Evolutionary conservation across 2,113 vertebrate species (phyloP).

Genomic region (Sinocyclocheilus maitianheensis): DNA sequence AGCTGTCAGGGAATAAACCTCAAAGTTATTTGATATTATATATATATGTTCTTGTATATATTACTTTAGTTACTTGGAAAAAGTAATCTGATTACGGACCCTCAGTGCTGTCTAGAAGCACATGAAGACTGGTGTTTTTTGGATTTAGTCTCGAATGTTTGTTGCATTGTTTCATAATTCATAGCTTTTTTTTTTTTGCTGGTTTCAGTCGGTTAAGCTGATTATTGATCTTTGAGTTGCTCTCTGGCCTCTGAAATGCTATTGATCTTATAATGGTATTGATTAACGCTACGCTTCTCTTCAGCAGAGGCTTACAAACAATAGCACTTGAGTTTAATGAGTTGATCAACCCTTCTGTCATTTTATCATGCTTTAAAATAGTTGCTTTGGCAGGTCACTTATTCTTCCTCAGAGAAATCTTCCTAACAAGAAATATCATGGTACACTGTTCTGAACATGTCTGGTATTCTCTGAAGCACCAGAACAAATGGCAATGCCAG

Average conservation of each 20-base stretch:
- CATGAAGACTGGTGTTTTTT: no score
- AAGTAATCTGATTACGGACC: no score
- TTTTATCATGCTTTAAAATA: not conserved
- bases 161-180: not conserved
- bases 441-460: not conserved
- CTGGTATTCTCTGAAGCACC: not conserved
- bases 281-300: not conserved
- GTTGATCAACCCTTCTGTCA: not conserved
- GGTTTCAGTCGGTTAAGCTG: not conserved
- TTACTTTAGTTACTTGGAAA: no score
- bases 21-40: no score
- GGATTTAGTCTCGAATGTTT: not conserved
- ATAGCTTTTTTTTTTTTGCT: not conserved
- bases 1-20: no score
- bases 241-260: not conserved
- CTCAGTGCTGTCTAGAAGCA: not conserved
- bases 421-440: no score
- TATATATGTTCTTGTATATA: no score
- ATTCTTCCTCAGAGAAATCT: not conserved
- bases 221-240: not conserved
- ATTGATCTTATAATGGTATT: not conserved
- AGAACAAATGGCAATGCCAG: no score
- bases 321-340: slow-evolving; percentile 3
- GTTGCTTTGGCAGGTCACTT: not conserved
- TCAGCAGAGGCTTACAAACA: not conserved